phyloP scores from a whole-genome alignment of 2,113 vertebrate species.

The Sapajus apella region DNA sequence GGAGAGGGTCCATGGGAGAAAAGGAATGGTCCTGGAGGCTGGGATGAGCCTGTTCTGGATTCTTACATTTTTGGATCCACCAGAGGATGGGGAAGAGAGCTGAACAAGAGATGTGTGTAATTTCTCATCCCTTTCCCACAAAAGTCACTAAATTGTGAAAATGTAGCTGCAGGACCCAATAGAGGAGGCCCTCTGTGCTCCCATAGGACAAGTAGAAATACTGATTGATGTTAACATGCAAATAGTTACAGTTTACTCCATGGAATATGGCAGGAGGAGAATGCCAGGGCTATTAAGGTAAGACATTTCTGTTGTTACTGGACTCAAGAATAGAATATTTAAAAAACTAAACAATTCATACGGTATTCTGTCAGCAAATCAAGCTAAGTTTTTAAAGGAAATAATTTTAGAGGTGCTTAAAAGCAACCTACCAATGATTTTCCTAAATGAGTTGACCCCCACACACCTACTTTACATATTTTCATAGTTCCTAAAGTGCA shows the following conservation, averaged over 20 bases:
- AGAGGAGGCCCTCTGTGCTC: background rate
- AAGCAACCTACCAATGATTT: background rate
- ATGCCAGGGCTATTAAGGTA: background rate
- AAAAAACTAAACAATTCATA: background rate
- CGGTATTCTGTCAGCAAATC: background rate
- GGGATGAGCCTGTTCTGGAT: background rate
- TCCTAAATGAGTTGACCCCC: background rate
- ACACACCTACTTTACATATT: background rate
- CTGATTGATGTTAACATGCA: background rate
- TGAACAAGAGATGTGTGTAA: background rate
- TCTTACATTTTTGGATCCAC: background rate
- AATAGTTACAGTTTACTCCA: background rate
- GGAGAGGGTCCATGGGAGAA: background rate
- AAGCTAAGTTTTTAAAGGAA: slow-evolving; percentile 8
- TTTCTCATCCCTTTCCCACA: background rate
- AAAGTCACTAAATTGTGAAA: slow-evolving; percentile 10
- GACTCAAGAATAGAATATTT: background rate
- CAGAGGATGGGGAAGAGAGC: background rate
- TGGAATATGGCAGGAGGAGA: background rate
- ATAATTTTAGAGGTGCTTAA: slow-evolving; percentile 6
- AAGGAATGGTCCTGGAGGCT: background rate
- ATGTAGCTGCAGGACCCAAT: background rate
- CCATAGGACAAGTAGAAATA: background rate
- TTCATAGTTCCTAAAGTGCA: background rate
- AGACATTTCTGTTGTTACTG: slow-evolving; percentile 13